Conservation (phyloP, 2,113 vertebrate genomes). For the Neotoma lepida region DNA sequence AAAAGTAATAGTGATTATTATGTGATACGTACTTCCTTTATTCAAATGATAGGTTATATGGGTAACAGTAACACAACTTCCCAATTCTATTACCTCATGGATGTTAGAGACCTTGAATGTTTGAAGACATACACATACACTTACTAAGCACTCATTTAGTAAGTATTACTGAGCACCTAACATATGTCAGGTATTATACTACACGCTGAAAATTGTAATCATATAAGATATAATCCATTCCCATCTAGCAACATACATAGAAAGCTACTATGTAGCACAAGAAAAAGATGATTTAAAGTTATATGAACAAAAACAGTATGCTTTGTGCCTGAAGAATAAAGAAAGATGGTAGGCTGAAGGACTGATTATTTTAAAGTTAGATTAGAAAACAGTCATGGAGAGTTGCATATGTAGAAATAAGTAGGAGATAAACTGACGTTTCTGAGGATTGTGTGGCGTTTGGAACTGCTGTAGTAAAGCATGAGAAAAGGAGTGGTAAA, state of each 20-base stretch:
- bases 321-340: neutral
- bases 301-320: neutral
- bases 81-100: neutral
- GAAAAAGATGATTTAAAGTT: neutral
- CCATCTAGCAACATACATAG: neutral
- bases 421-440: neutral
- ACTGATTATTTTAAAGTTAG: constrained; percentile 12
- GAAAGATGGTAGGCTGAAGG: neutral
- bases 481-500: neutral
- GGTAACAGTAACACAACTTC: neutral
- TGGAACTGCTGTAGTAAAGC: neutral
- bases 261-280: neutral
- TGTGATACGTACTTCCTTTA: neutral
- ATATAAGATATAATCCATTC: neutral
- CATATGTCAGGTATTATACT: neutral
- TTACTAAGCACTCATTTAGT: neutral
- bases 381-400: neutral
- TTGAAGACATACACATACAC: neutral
- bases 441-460: neutral
- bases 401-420: neutral
- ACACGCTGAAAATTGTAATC: neutral
- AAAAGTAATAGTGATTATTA: constrained; percentile 22
- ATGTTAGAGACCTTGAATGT: neutral
- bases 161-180: neutral
- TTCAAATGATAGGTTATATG: constrained; percentile 18